phyloP scores from a whole-genome alignment of 2,888 invertebrate species.

The Sericinus montela region DNA sequence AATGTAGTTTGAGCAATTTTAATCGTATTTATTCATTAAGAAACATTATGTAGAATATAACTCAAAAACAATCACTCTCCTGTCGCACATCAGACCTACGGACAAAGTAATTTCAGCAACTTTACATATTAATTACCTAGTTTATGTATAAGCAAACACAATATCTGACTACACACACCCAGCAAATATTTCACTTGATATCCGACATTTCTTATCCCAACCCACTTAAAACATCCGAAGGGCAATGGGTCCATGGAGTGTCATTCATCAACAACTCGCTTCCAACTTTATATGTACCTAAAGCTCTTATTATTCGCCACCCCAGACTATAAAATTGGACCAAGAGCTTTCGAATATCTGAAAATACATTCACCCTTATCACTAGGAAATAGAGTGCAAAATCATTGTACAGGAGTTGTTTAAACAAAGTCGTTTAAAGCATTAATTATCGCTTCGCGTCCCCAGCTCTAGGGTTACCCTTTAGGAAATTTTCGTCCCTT shows the following conservation, averaged over 20 bases:
- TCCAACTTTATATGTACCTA: slow-evolving; percentile 72
- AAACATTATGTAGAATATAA: slow-evolving; percentile 26
- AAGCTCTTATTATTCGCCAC: slow-evolving; percentile 74
- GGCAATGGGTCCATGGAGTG: slow-evolving; percentile 78
- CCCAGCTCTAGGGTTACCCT: slow-evolving; percentile 75
- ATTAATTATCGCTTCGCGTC: slow-evolving; percentile 70
- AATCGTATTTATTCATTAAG: neutral
- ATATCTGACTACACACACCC: slow-evolving; percentile 35
- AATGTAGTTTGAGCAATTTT: too few species aligned
- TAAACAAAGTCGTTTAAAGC: slow-evolving; percentile 65
- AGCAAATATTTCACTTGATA: slow-evolving; percentile 68
- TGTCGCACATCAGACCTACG: slow-evolving; percentile 25
- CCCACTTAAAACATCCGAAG: slow-evolving; percentile 77
- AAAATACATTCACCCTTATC: slow-evolving; percentile 32
- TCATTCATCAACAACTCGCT: slow-evolving; percentile 76
- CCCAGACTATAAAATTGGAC: slow-evolving; percentile 74
- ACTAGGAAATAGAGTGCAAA: slow-evolving; percentile 26
- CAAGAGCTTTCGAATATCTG: slow-evolving; percentile 43
- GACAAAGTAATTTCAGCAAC: slow-evolving; percentile 34
- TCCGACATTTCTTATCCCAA: slow-evolving; percentile 76
- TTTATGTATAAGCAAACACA: slow-evolving; percentile 35
- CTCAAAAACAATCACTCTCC: slow-evolving; percentile 35
- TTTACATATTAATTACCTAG: slow-evolving; percentile 55
- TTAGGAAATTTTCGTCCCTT: slow-evolving; percentile 72
- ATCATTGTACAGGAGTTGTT: slow-evolving; percentile 25